These are phyloP conservation scores for Paedocypris micromegethes DNA, from an alignment of 2,797 vertebrate species.

Conservation along the genomic window DNA sequence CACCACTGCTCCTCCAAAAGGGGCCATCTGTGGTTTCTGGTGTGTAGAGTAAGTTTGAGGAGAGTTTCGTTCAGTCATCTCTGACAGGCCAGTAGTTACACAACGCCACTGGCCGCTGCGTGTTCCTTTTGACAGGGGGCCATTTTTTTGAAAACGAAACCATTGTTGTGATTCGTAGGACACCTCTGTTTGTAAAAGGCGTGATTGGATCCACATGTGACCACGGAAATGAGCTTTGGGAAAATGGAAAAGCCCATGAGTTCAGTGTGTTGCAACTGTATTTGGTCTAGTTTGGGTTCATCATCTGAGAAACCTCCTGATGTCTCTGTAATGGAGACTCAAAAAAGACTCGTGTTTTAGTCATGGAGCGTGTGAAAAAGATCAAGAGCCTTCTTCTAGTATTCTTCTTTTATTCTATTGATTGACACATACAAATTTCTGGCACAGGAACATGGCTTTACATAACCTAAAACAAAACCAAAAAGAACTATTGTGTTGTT, in stretches of 20 bases:
- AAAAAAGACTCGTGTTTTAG: background rate
- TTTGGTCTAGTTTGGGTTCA: background rate
- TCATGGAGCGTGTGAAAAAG: conserved; percentile 14
- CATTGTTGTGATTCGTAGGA: conserved; percentile 55
- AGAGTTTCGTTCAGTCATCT: conserved; percentile 50
- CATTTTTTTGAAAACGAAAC: conserved; percentile 55
- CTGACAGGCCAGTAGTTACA: conserved; percentile 62
- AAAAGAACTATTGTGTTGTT: background rate
- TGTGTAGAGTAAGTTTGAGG: conserved; percentile 54
- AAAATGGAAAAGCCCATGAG: conserved; percentile 14
- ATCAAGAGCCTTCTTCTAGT: conserved; percentile 16
- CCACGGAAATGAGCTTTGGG: conserved; percentile 28
- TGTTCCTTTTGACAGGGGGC: conserved; percentile 53
- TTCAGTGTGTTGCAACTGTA: conserved; percentile 22
- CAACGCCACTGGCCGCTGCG: conserved; percentile 54
- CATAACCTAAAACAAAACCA: conserved; percentile 3
- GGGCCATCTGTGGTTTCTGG: conserved; percentile 54
- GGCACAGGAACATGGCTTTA: conserved; percentile 8
- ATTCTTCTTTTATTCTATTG: conserved; percentile 13
- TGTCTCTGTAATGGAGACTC: no score
- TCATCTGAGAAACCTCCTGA: no score
- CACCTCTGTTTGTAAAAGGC: conserved; percentile 45
- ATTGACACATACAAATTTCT: conserved; percentile 10
- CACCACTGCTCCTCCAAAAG: conserved; percentile 37
- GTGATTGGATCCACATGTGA: conserved; percentile 52